phyloP scores from a whole-genome alignment of 2,888 invertebrate genomes.

The Drosophila fungiperda region DNA sequence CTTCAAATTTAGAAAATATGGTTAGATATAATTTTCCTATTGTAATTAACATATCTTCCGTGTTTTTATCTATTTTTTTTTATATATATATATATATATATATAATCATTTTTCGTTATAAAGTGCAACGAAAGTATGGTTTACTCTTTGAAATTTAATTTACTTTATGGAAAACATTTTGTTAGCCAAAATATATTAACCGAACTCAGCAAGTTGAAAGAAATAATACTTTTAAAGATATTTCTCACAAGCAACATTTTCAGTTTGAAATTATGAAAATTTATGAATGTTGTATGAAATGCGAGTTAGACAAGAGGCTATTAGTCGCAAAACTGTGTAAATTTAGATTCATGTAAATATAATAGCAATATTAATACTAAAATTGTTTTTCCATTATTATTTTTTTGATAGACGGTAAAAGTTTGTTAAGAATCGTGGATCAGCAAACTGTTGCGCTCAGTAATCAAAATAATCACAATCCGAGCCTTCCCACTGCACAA shows the following conservation, averaged over 20 bases:
- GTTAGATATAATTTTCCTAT: neutral
- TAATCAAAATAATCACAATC: conserved; percentile 60
- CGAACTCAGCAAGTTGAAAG: neutral
- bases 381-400: neutral
- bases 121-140: neutral
- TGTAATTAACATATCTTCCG: neutral
- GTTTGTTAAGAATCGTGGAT: conserved; percentile 75
- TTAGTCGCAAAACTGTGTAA: neutral
- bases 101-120: neutral
- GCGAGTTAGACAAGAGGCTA: neutral
- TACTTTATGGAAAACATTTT: neutral
- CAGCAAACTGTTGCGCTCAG: conserved; percentile 70
- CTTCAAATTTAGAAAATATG: neutral
- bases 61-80: neutral
- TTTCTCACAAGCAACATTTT: neutral
- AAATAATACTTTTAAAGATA: neutral
- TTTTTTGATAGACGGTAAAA: conserved; percentile 47
- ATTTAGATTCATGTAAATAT: neutral
- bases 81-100: too few relatives aligned
- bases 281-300: neutral
- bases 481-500: conserved; percentile 54
- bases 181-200: neutral
- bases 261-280: neutral
- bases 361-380: neutral
- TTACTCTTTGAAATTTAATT: neutral